These are phyloP conservation scores for Entomobrya multifasciata DNA, from an alignment of 2,888 invertebrate species.

Conservation along the genomic window DNA sequence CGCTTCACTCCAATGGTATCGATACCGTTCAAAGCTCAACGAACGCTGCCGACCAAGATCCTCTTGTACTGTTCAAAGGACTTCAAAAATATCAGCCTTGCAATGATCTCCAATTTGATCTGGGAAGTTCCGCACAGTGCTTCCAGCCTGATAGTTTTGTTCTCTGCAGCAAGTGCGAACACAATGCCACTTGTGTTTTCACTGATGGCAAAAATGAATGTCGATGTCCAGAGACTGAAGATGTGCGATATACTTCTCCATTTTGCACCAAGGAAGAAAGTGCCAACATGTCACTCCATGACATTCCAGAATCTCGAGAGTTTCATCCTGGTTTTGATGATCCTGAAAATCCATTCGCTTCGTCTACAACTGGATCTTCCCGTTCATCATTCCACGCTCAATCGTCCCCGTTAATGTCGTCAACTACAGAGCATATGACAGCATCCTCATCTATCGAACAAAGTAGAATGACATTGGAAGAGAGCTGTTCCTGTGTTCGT, in stretches of 20 bases:
- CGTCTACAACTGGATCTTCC: constrained; percentile 43
- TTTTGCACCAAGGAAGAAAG: constrained; percentile 4
- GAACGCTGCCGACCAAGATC: constrained; percentile 32
- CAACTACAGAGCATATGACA: constrained; percentile 48
- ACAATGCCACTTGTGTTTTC: constrained; percentile 65
- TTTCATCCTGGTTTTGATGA: not conserved
- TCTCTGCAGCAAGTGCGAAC: constrained; percentile 73
- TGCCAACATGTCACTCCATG: not conserved
- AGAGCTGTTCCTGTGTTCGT: constrained; percentile 60
- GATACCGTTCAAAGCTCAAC: constrained; percentile 4
- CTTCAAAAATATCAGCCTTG: constrained; percentile 68
- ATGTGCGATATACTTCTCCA: constrained; percentile 17
- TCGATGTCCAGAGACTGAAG: constrained; percentile 65
- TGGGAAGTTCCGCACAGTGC: constrained; percentile 69
- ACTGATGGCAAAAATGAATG: constrained; percentile 71
- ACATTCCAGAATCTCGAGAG: constrained; percentile 36
- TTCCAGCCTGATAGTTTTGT: constrained; percentile 74
- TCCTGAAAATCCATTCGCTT: not conserved
- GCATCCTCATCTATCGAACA: constrained; percentile 31
- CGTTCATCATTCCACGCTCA: constrained; percentile 19
- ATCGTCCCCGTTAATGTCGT: constrained; percentile 37
- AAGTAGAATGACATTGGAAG: constrained; percentile 35
- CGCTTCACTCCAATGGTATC: not conserved
- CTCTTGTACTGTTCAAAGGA: constrained; percentile 57
- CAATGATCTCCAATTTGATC: constrained; percentile 67